A percentile compares a stretch with the other conserved stretches of the same genome.
Conservation (phyloP, 1,140 invertebrate species). For the Choristoneura fumiferana region DNA sequence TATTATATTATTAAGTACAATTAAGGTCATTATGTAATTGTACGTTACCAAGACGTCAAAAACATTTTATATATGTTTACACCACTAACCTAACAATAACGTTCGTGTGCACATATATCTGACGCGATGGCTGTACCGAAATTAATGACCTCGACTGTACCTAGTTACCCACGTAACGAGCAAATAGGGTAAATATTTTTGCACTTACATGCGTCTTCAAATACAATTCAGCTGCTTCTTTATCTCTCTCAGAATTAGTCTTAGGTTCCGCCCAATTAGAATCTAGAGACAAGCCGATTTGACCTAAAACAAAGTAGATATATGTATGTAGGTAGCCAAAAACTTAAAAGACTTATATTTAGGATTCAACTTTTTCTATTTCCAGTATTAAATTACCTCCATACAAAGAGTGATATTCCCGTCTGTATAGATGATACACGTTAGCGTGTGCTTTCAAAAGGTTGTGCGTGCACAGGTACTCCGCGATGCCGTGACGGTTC, state of each 20-base stretch:
- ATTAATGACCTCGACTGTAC: no score
- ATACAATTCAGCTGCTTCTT: conserved; percentile 80
- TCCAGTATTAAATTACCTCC: conserved; percentile 68
- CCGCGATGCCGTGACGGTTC: conserved; percentile 79
- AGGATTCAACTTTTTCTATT: not conserved
- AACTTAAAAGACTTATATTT: conserved; percentile 21
- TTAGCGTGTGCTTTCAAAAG: conserved; percentile 82
- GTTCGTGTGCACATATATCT: no score
- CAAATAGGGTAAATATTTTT: conserved; percentile 14
- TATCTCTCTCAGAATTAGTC: conserved; percentile 72
- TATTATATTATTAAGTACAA: no score
- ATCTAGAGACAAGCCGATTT: conserved; percentile 82
- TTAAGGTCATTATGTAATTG: no score
- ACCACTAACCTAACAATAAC: no score
- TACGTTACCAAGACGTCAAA: no score
- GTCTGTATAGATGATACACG: conserved; percentile 83
- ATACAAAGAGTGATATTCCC: conserved; percentile 79
- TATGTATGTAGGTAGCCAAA: no score
- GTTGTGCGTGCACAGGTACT: conserved; percentile 82
- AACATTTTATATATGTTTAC: no score
- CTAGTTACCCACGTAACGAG: no score
- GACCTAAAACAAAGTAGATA: conserved; percentile 66
- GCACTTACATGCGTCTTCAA: conserved; percentile 78
- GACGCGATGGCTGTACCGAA: no score
- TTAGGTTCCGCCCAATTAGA: conserved; percentile 82